Evolutionary conservation across 2,888 invertebrate species (phyloP).

Genomic region (Noctua pronuba): DNA sequence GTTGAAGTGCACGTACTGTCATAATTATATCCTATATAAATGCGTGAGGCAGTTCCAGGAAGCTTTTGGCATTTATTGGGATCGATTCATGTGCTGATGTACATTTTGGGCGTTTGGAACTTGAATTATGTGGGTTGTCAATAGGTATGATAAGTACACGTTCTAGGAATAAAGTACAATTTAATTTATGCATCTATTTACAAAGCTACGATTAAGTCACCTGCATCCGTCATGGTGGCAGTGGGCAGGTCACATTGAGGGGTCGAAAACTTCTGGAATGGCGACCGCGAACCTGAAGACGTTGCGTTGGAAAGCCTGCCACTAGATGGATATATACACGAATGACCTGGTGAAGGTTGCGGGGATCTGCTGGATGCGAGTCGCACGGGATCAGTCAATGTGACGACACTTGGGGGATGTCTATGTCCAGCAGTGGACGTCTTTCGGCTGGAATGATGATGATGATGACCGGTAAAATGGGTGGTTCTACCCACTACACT

Average conservation of each 20-base stretch:
- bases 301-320: too few relatives aligned
- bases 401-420: too few relatives aligned
- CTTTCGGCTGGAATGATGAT: too few relatives aligned
- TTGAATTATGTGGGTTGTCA: not conserved
- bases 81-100: constrained; percentile 4
- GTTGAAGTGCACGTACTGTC: constrained; percentile 34
- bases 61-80: constrained; percentile 24
- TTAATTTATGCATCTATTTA: not conserved
- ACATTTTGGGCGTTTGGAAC: not conserved
- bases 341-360: too few relatives aligned
- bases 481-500: not conserved
- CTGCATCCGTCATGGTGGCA: not conserved
- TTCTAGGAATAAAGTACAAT: not conserved
- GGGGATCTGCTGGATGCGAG: too few relatives aligned
- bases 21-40: constrained; percentile 41
- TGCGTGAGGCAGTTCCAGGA: constrained; percentile 17
- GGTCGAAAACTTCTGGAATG: too few relatives aligned
- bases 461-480: not conserved
- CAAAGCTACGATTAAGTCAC: not conserved
- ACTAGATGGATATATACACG: too few relatives aligned
- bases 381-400: too few relatives aligned
- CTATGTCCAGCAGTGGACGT: too few relatives aligned
- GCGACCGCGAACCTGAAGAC: too few relatives aligned
- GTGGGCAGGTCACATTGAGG: too few relatives aligned
- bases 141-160: not conserved